Conservation (phyloP, 2,888 invertebrate genomes). For the Folsomia manolachei region DNA sequence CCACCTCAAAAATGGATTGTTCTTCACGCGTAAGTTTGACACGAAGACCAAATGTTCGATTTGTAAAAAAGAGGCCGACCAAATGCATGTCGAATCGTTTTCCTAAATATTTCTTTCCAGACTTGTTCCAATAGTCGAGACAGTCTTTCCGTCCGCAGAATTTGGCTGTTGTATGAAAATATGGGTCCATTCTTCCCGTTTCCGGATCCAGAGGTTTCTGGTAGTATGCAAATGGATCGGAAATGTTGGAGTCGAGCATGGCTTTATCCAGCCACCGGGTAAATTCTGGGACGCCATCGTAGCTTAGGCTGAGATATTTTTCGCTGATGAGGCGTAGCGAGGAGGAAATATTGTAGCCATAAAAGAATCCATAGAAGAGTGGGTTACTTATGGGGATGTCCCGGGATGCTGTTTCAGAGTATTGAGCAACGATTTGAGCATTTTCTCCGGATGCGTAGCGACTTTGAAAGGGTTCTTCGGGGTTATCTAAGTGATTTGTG, state of each 20-base stretch:
- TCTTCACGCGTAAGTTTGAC: slow-evolving; percentile 35
- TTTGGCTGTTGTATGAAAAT: slow-evolving; percentile 43
- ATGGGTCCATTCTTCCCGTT: slow-evolving; percentile 19
- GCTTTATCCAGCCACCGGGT: slow-evolving; percentile 22
- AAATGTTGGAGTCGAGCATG: slow-evolving; percentile 17
- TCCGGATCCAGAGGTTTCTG: slow-evolving; percentile 40
- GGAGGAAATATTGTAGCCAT: slow-evolving; percentile 32
- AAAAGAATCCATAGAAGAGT: slow-evolving; percentile 45
- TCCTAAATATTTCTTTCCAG: slow-evolving; percentile 26
- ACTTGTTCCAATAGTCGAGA: slow-evolving; percentile 23
- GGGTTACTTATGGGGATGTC: slow-evolving; percentile 13
- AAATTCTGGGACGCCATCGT: slow-evolving; percentile 30
- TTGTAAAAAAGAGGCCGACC: slow-evolving; percentile 41
- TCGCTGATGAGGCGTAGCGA: slow-evolving; percentile 32
- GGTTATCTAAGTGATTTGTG: background rate
- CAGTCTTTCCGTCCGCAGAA: slow-evolving; percentile 34
- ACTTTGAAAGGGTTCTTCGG: no score
- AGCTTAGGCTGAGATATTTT: slow-evolving; percentile 24
- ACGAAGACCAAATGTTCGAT: slow-evolving; percentile 35
- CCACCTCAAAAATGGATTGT: slow-evolving; percentile 31
- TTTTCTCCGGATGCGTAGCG: background rate
- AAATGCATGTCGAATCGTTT: slow-evolving; percentile 29
- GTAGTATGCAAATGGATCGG: slow-evolving; percentile 25
- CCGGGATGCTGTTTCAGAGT: background rate
- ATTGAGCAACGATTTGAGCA: slow-evolving; percentile 6